Evolutionary conservation across 1,140 invertebrate species (phyloP).

Genomic region (Potamilus streckersoni): DNA sequence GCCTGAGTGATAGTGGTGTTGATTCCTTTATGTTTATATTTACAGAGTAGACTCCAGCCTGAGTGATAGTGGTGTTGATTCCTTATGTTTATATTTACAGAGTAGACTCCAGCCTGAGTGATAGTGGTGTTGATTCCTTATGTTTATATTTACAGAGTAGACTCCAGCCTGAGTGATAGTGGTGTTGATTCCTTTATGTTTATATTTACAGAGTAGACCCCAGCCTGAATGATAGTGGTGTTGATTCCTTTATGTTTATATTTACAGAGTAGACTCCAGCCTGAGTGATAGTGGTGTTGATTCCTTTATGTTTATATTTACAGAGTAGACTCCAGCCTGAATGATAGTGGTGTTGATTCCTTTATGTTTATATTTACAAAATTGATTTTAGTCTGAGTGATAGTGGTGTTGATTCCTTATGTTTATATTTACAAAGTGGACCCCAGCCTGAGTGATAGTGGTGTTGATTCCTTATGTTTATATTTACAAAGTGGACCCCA

Average conservation of each 20-base stretch:
- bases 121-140: constrained; percentile 44
- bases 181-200: constrained; percentile 38
- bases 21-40: constrained; percentile 22
- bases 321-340: not conserved
- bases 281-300: constrained; percentile 42
- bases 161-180: constrained; percentile 24
- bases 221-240: constrained; percentile 34
- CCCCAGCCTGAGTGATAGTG: too few species aligned
- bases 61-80: constrained; percentile 44
- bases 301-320: constrained; percentile 21
- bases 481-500: too few species aligned
- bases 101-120: constrained; percentile 5
- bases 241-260: constrained; percentile 33
- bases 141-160: not conserved
- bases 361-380: too few species aligned
- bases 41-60: not conserved
- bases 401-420: too few species aligned
- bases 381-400: too few species aligned
- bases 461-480: too few species aligned
- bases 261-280: not conserved
- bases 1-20: constrained; percentile 36
- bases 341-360: constrained; percentile 44
- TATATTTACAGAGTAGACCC: not conserved
- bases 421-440: too few species aligned
- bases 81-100: constrained; percentile 2